Base-by-base conservation (phyloP, 2,113 vertebrate species). In the Haplochromis vanheusdeni region DNA sequence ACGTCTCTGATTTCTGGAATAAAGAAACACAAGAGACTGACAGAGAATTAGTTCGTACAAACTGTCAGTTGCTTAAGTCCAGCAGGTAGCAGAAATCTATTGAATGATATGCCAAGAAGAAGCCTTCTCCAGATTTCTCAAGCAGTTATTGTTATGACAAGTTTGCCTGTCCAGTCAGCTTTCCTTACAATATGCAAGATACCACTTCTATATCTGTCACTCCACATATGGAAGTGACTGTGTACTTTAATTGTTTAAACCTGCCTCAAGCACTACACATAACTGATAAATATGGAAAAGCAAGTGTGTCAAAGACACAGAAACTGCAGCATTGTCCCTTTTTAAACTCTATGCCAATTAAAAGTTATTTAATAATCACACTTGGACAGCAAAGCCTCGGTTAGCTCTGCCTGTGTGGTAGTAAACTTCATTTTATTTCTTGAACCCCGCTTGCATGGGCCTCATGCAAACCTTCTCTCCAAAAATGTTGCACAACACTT, bases 401-500 rank as follows among this genome's bases (percentile, higher is more conserved):
- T 31, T 49, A 12, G 26, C 45, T 77, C 42, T 45, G 42, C 21
- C 23, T 49, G 42, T 49, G 16, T 31, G 16, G 9, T 31, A 19
- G 28, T 51, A 33, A 7, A 51, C 45, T n/a, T 45, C 14, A 14
- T 81, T 42, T 81, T 52, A 12, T 79, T 40, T 7, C 3, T 42
- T 62, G 4, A 56, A 54, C 5, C 5, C 5, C 7, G 3, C 37
- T 17, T 45, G 5, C 2, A 12, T 26, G 5, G 4, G 31, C 70
- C 37, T 75, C 26, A 37, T 3, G 4, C 23, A 13, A 73, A 68
- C 26, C 26, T 17, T 26, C 7, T 40, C 9, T 26, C 26, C 13
- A 14, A 52, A 60, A 81, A 62, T 82, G 31, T 90, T 90, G 90
- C 91, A 5, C 92, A 93, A 93, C 79, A 26, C 40, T 81, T 54